A percentile compares a stretch with the other conserved stretches of the same genome.
Evolutionary conservation across 2,113 vertebrate genomes (phyloP).

Genomic region (Lucifuga dentata): DNA sequence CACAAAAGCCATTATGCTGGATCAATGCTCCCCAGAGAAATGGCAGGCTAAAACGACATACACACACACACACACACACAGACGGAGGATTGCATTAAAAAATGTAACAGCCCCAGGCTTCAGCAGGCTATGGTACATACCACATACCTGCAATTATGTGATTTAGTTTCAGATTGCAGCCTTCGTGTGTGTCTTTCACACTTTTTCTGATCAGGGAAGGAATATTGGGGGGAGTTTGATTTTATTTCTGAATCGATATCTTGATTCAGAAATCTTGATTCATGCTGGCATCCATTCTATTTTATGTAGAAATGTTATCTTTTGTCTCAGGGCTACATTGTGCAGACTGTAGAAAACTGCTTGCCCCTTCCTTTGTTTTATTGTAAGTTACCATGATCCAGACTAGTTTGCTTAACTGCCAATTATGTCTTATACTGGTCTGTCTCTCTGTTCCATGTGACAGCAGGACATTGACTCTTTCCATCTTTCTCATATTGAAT

Average conservation of each 20-base stretch:
- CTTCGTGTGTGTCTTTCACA: slow-evolving; percentile 17
- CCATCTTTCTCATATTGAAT: slow-evolving; percentile 17
- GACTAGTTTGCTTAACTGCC: too few relatives aligned
- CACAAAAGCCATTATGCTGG: slow-evolving; percentile 67
- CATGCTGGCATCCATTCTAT: too few relatives aligned
- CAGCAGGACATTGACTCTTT: slow-evolving; percentile 46
- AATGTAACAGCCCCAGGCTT: slow-evolving; percentile 52
- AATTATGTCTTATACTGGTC: too few relatives aligned
- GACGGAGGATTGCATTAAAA: slow-evolving; percentile 52
- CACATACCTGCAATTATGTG: slow-evolving; percentile 46
- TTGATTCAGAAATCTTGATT: too few relatives aligned
- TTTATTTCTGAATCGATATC: too few relatives aligned
- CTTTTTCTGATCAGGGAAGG: background rate
- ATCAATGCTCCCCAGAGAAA: slow-evolving; percentile 65
- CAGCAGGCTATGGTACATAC: slow-evolving; percentile 37
- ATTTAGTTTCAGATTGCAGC: slow-evolving; percentile 25
- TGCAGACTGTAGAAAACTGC: too few relatives aligned
- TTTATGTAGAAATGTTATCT: too few relatives aligned
- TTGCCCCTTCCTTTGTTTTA: too few relatives aligned
- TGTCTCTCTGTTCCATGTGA: too few relatives aligned
- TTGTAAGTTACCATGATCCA: too few relatives aligned
- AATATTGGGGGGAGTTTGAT: too few relatives aligned
- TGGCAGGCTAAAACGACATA: slow-evolving; percentile 45
- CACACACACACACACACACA: slow-evolving; percentile 46
- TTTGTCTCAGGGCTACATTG: too few relatives aligned